Conservation (phyloP, 2,797 vertebrate genomes). For the Karalla daura region DNA sequence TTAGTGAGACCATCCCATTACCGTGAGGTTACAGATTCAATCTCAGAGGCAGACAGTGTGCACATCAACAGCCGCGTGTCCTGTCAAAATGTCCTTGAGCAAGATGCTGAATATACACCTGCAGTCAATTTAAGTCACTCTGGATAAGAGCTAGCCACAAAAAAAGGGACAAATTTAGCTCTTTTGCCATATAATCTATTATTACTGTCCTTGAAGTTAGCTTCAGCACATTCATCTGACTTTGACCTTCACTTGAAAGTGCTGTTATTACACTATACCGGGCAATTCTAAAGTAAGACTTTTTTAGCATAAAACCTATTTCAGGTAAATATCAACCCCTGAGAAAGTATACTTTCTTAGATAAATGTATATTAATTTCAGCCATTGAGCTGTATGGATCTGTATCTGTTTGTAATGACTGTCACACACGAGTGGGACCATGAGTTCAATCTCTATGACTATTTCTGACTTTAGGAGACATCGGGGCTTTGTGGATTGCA, state of each 20-base stretch:
- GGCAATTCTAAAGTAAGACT: background rate
- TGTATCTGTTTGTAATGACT: too few species aligned
- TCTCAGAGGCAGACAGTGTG: constrained; percentile 57
- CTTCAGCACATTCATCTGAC: background rate
- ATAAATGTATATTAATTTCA: too few species aligned
- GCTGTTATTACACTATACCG: constrained; percentile 13
- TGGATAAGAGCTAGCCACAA: constrained; percentile 38
- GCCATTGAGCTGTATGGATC: too few species aligned
- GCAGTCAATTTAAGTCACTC: constrained; percentile 41
- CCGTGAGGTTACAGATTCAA: constrained; percentile 76
- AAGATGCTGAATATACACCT: constrained; percentile 55
- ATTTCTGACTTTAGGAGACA: too few species aligned
- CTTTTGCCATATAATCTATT: constrained; percentile 10
- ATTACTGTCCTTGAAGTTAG: constrained; percentile 19
- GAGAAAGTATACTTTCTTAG: too few species aligned
- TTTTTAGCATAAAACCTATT: background rate
- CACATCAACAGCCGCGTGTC: constrained; percentile 56
- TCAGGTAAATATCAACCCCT: too few species aligned
- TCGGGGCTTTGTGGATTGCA: too few species aligned
- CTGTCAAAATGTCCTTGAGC: constrained; percentile 73
- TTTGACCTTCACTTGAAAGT: constrained; percentile 29
- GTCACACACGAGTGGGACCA: too few species aligned
- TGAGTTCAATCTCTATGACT: too few species aligned
- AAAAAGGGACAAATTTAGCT: constrained; percentile 34
- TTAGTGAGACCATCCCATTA: constrained; percentile 76